Evolutionary conservation across 2,888 invertebrate genomes (phyloP), one percentile per base, ranked within the genome.

Genomic region (Ophonus ardosiacus): DNA sequence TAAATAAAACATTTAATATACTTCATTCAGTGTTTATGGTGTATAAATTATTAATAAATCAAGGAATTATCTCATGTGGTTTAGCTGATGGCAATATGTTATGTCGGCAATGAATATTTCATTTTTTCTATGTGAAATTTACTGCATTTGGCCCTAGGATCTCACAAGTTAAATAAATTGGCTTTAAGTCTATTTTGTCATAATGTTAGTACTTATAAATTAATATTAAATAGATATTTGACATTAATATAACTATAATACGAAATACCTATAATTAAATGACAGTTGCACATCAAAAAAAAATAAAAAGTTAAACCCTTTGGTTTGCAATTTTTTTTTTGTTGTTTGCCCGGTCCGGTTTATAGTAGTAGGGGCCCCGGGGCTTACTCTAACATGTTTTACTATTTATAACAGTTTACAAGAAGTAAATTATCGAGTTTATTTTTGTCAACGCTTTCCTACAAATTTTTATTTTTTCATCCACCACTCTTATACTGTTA

Each of bases 1-100:
- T 79, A 79, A 79, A 79, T 79, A 59, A 79, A 21, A 31, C 31
- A 40, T 31, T 79, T 79, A 79, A 79, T 59, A 17, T 57, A n/a
- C 79, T 68, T 24, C 79, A 15, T 79, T 57, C 57, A 31, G 17
- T 8, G 8, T 57, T 79, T 79, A 59, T 59, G 79, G 38, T 13
- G 24, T 17, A 79, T 79, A 79, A 79, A 57, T 18, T 79, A 40
- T 59, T 40, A 59, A 79, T 79, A 79, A 79, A 79, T 79, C 79
- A 79, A 56, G 57, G 31, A 24, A 79, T 79, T 79, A 79, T 68
- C 68, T 31, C 68, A 79, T 15, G 31, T 51, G 79, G 63, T 63
- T 63, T 24, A 1, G 59, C 59, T 61, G 59, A 18, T 18, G 15
- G 59, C 59, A 61, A 61, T n/a, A n/a, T 18, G 17, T 61, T 17